These are phyloP conservation scores for Papilio glaucus DNA, from an alignment of 1,140 invertebrate genomes.

Conservation along the genomic window DNA sequence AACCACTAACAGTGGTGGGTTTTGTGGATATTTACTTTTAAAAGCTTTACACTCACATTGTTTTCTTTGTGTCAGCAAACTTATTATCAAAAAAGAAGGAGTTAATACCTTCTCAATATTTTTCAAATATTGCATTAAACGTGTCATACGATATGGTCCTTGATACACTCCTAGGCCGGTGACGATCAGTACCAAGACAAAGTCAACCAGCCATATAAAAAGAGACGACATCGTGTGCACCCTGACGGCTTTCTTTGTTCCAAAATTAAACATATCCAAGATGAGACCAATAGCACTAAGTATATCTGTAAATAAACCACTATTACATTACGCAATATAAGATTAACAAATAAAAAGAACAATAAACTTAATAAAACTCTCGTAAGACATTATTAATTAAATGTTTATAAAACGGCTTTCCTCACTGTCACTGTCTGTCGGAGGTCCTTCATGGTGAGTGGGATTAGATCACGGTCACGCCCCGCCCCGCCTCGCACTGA, in stretches of 20 bases:
- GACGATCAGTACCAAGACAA: not conserved
- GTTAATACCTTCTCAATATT: conserved; percentile 20
- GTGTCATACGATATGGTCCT: conserved; percentile 10
- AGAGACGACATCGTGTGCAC: not conserved
- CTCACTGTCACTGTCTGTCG: too few relatives aligned
- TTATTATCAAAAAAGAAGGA: not conserved
- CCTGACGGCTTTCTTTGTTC: conserved; percentile 1
- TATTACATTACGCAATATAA: not conserved
- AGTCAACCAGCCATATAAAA: conserved; percentile 11
- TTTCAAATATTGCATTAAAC: conserved; percentile 17
- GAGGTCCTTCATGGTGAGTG: too few relatives aligned
- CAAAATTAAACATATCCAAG: not conserved
- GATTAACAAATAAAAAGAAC: not conserved
- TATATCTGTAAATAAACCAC: not conserved
- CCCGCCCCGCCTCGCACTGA: too few relatives aligned
- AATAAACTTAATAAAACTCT: too few relatives aligned
- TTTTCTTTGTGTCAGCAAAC: too few relatives aligned
- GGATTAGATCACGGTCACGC: too few relatives aligned
- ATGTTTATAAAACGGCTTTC: too few relatives aligned
- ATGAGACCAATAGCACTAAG: not conserved
- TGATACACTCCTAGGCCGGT: conserved; percentile 1
- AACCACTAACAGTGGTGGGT: too few relatives aligned
- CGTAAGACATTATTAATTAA: too few relatives aligned
- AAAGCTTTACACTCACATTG: not conserved
- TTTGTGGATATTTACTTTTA: too few relatives aligned